Conservation (phyloP, 2,888 invertebrate species). For the Hypena proboscidalis region DNA sequence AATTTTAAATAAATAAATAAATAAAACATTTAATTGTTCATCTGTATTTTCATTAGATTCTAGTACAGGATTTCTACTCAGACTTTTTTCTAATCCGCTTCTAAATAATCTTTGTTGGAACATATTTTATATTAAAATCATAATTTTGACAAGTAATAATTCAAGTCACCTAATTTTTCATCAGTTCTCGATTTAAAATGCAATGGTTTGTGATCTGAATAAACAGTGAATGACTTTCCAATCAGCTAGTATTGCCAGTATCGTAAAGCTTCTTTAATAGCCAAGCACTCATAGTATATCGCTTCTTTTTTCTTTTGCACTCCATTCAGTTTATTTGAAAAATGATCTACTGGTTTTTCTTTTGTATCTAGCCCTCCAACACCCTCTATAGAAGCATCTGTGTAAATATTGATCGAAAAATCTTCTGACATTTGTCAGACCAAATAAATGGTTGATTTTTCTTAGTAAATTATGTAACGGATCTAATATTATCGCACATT, state of each 20-base stretch:
- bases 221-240: conserved; percentile 31
- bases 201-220: conserved; percentile 29
- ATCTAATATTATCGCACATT: too few relatives aligned
- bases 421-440: too few relatives aligned
- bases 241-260: conserved; percentile 37
- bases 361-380: too few relatives aligned
- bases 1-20: conserved; percentile 2
- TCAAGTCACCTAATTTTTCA: conserved; percentile 13
- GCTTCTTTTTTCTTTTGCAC: too few relatives aligned
- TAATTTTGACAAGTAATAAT: conserved; percentile 14
- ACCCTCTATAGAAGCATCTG: too few relatives aligned
- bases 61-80: conserved; percentile 9
- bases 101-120: conserved; percentile 8
- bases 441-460: too few relatives aligned
- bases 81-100: conserved; percentile 3
- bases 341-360: too few relatives aligned
- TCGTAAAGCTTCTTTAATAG: conserved; percentile 30
- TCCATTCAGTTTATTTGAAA: too few relatives aligned
- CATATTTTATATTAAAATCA: conserved; percentile 16
- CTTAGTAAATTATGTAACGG: too few relatives aligned
- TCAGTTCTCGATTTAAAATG: conserved; percentile 8
- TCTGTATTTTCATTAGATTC: conserved; percentile 7
- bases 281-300: too few relatives aligned
- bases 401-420: too few relatives aligned
- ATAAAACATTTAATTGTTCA: conserved; percentile 3